phyloP scores from a whole-genome alignment of 2,113 vertebrate species.

The Natator depressus region DNA sequence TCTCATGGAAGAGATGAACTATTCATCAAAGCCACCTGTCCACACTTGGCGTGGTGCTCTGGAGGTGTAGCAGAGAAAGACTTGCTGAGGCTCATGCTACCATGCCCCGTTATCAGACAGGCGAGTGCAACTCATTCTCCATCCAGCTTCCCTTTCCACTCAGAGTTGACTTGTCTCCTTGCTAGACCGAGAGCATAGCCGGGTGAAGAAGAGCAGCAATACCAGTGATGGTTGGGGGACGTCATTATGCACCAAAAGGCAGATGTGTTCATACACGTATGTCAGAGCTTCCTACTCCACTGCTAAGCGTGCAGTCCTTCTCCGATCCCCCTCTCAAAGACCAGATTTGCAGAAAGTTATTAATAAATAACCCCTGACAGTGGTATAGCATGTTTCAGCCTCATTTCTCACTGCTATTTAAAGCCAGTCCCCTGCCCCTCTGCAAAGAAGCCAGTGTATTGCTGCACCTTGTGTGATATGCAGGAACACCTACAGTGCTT shows the following conservation, averaged over 20 bases:
- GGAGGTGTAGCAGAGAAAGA: background rate
- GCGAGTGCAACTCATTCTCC: background rate
- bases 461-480: rapidly evolving
- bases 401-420: background rate
- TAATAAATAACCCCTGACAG: rapidly evolving
- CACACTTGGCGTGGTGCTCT: background rate
- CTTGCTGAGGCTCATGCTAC: background rate
- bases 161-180: background rate
- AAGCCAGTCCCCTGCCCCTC: background rate
- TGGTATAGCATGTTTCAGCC: background rate
- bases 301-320: background rate
- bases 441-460: no score
- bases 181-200: background rate
- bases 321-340: background rate
- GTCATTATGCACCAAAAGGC: background rate
- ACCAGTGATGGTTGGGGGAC: background rate
- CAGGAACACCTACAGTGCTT: rapidly evolving
- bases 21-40: background rate
- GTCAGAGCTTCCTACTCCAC: background rate
- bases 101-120: background rate
- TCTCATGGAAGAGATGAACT: background rate
- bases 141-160: background rate
- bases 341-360: background rate
- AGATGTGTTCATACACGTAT: background rate
- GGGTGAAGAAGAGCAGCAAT: background rate